These are phyloP conservation scores for Phyto melanocephala DNA, from an alignment of 2,888 invertebrate genomes.

Conservation along the genomic window DNA sequence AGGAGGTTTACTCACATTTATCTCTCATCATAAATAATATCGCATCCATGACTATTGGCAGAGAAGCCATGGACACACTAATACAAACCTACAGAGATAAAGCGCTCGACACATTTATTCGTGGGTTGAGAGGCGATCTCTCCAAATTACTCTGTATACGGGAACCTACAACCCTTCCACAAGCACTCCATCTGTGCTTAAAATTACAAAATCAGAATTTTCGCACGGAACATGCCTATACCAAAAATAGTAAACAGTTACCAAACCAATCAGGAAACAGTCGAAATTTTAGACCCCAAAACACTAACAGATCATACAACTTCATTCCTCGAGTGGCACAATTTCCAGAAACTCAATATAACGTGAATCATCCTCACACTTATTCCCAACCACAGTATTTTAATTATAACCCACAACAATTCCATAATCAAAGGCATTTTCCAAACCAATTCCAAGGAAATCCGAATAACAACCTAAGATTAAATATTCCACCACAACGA, in stretches of 20 bases:
- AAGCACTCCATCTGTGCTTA: not conserved
- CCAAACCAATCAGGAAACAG: not conserved
- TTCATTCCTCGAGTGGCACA: no score
- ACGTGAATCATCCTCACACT: no score
- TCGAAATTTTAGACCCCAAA: not conserved
- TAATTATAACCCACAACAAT: not conserved
- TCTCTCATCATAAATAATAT: no score
- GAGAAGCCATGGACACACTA: no score
- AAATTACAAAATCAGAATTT: not conserved
- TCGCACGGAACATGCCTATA: not conserved
- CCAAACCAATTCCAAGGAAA: not conserved
- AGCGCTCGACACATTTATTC: no score
- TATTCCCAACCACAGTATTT: no score
- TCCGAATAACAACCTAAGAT: not conserved
- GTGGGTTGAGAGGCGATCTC: not conserved
- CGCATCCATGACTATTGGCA: no score
- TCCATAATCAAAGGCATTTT: not conserved
- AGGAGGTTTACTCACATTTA: no score
- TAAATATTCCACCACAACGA: not conserved
- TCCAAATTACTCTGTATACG: not conserved
- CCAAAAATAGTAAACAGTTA: not conserved
- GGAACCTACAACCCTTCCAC: not conserved
- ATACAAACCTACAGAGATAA: no score
- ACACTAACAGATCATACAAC: not conserved
- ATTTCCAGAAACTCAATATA: no score